Percentiles rank a stretch among this genome's conserved stretches.
phyloP scores from a whole-genome alignment of 1,140 invertebrate species.

The Pollicipes pollicipes region DNA sequence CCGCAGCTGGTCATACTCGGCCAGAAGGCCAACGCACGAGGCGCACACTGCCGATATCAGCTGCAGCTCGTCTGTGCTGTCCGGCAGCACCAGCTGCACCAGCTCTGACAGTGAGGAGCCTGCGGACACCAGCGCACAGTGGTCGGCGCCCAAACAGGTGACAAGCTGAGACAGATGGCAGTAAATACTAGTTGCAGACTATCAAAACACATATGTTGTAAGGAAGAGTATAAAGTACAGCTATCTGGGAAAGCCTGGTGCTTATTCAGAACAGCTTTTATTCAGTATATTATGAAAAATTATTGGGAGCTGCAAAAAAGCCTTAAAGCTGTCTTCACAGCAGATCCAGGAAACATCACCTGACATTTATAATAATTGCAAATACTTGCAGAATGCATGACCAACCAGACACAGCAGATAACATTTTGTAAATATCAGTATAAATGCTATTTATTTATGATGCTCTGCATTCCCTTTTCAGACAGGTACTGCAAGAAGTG shows the following conservation, averaged over 20 bases:
- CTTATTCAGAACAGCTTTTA: too few species aligned
- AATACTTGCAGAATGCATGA: not conserved
- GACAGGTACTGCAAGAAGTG: too few species aligned
- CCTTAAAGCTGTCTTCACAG: too few species aligned
- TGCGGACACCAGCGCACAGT: not conserved
- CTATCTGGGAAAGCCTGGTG: too few species aligned
- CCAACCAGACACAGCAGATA: not conserved
- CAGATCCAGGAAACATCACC: too few species aligned
- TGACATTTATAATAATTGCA: not conserved
- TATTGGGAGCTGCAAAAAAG: too few species aligned
- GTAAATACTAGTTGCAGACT: too few species aligned
- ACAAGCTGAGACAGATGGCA: not conserved
- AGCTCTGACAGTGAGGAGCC: not conserved
- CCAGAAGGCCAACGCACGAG: not conserved
- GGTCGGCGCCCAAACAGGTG: not conserved
- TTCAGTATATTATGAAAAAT: too few species aligned
- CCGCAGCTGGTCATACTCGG: not conserved
- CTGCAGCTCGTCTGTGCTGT: not conserved
- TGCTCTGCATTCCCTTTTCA: too few species aligned
- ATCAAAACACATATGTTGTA: too few species aligned
- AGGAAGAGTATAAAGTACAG: too few species aligned
- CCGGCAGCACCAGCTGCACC: not conserved
- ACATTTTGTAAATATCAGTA: not conserved
- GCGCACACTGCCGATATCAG: not conserved
- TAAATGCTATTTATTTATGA: not conserved